Evolutionary conservation across 2,113 vertebrate genomes (phyloP).

Genomic region (Oreochromis tanganicae): DNA sequence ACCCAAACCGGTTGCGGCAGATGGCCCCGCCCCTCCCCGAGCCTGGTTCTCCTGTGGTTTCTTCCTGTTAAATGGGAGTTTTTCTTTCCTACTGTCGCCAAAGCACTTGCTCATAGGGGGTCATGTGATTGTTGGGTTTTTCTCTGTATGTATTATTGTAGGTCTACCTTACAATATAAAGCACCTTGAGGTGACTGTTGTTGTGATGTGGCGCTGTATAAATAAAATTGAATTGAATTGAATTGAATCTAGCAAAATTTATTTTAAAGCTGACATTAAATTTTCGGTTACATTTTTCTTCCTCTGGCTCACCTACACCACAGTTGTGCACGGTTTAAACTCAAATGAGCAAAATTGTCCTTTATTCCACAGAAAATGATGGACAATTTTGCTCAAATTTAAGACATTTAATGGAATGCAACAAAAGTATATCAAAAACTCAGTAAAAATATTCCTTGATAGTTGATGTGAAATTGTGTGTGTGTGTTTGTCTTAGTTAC

Average conservation of each 20-base stretch:
- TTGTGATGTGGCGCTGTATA: fast-evolving
- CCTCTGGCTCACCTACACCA: neutral
- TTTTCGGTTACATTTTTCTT: neutral
- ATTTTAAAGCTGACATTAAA: neutral
- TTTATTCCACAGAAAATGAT: fast-evolving
- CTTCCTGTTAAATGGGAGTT: fast-evolving
- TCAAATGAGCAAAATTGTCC: neutral
- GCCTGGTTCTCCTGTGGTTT: neutral
- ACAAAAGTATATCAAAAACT: neutral
- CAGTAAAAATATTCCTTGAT: neutral
- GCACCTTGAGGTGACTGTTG: neutral
- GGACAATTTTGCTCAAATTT: neutral
- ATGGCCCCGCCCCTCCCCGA: neutral
- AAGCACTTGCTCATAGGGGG: fast-evolving
- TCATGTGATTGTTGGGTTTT: fast-evolving
- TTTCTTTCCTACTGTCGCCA: neutral
- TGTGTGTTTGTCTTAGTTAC: neutral
- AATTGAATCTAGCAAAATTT: neutral
- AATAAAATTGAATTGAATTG: neutral
- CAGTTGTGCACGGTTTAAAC: neutral
- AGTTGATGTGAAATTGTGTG: neutral
- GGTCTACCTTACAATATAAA: neutral
- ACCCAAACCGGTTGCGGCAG: neutral
- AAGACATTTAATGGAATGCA: neutral
- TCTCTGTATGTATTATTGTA: neutral